Evolutionary conservation across 2,797 vertebrate genomes (phyloP).

Genomic region (Squalus acanthias): DNA sequence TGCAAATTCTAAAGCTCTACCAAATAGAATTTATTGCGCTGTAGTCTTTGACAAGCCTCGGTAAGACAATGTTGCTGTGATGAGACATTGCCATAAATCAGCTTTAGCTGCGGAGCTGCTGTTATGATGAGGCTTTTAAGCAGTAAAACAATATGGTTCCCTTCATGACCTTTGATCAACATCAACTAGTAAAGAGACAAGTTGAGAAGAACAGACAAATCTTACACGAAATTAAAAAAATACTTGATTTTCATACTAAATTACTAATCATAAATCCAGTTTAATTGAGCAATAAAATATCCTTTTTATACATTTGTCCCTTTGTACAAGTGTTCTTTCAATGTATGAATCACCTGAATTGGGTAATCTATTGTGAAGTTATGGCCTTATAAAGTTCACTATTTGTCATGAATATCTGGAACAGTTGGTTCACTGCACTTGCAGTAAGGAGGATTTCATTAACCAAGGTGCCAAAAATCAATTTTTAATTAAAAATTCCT

Average conservation of each 20-base stretch:
- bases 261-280: constrained; percentile 11
- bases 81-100: not conserved
- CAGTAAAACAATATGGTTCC: not conserved
- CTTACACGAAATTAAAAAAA: not conserved
- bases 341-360: constrained; percentile 24
- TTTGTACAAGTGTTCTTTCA: not conserved
- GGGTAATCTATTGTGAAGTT: constrained; percentile 10
- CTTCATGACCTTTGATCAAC: not conserved
- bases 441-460: constrained; percentile 20
- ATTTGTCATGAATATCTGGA: not conserved
- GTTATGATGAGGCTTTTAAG: not conserved
- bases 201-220: not conserved
- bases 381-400: not conserved
- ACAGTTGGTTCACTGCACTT: not conserved
- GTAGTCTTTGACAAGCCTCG: not conserved
- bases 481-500: constrained; percentile 31
- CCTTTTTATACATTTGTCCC: not conserved
- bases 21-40: not conserved
- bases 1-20: not conserved
- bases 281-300: constrained; percentile 27
- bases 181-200: not conserved
- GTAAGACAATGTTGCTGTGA: not conserved
- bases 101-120: not conserved
- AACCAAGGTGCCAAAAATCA: constrained; percentile 17
- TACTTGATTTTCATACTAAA: not conserved